Evolutionary conservation across 2,113 vertebrate genomes (phyloP).

Genomic region (Odontesthes bonariensis): DNA sequence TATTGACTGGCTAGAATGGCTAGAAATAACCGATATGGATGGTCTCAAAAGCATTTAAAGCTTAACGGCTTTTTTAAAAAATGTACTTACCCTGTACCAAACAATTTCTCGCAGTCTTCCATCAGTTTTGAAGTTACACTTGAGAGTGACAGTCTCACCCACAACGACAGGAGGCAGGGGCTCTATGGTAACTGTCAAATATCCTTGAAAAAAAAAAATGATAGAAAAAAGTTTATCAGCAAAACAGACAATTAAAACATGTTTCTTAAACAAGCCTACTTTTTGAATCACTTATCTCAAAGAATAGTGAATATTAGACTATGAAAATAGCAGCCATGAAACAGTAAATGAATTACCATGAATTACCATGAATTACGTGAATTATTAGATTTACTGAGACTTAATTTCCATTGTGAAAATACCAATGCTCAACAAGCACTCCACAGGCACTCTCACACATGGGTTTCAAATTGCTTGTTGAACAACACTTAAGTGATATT

Average conservation of each 20-base stretch:
- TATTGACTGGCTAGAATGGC: background rate
- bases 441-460: background rate
- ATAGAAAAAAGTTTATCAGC: background rate
- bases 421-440: conserved; percentile 2
- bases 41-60: background rate
- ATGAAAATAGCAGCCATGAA: background rate
- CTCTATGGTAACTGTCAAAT: conserved; percentile 97
- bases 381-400: too few relatives aligned
- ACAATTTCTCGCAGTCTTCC: conserved; percentile 97
- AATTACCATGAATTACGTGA: too few relatives aligned
- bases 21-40: conserved; percentile 18
- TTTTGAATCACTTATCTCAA: background rate
- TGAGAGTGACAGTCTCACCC: conserved; percentile 96
- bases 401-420: background rate
- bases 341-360: background rate
- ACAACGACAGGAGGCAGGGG: conserved; percentile 96
- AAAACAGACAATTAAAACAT: background rate
- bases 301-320: background rate
- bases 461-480: conserved; percentile 3
- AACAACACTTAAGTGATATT: conserved; percentile 1
- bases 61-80: conserved; percentile 15
- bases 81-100: conserved; percentile 95
- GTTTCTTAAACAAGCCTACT: background rate
- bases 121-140: conserved; percentile 99
- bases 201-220: conserved; percentile 82